A percentile compares a stretch with the other conserved stretches of the same genome.
These are phyloP conservation scores for Caenorhabditis inopinata DNA, from an alignment of 1,140 invertebrate species.

Conservation along the genomic window DNA sequence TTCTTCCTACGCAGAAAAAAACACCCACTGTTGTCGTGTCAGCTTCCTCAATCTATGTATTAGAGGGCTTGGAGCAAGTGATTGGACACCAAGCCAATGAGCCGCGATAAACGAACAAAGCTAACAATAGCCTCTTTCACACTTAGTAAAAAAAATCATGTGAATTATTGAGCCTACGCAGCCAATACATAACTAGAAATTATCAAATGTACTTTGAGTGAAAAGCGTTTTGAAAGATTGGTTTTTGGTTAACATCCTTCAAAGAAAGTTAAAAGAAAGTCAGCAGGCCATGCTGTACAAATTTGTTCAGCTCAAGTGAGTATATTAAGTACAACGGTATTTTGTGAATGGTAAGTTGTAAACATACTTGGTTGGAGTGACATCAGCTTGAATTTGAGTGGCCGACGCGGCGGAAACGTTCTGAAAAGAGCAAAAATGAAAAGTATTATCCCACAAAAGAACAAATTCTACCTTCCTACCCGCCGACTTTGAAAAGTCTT, in stretches of 20 bases:
- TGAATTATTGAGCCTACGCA: too few relatives aligned
- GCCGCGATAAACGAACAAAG: neutral
- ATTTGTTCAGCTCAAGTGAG: conserved; percentile 5
- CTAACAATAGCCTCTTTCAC: neutral
- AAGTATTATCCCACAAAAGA: too few relatives aligned
- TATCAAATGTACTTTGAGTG: too few relatives aligned
- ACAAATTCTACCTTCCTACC: too few relatives aligned
- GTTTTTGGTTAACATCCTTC: neutral
- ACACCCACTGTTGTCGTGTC: conserved; percentile 19
- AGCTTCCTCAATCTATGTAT: neutral
- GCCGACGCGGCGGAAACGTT: conserved; percentile 26
- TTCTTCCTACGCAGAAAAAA: conserved; percentile 3
- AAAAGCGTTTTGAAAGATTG: neutral
- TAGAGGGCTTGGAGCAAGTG: neutral
- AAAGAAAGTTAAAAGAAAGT: conserved; percentile 1
- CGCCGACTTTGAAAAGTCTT: too few relatives aligned
- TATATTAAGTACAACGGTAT: neutral
- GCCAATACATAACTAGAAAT: too few relatives aligned
- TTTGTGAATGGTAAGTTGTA: neutral
- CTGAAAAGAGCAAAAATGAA: conserved; percentile 31
- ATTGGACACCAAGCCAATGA: neutral
- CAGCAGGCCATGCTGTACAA: conserved; percentile 20
- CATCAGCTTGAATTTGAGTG: conserved; percentile 31
- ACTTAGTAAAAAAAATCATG: neutral
- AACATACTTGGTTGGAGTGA: conserved; percentile 32